Evolutionary conservation across 2,888 invertebrate species (phyloP), one percentile per base, ranked within the genome.

Genomic region (Eupsilia transversa): DNA sequence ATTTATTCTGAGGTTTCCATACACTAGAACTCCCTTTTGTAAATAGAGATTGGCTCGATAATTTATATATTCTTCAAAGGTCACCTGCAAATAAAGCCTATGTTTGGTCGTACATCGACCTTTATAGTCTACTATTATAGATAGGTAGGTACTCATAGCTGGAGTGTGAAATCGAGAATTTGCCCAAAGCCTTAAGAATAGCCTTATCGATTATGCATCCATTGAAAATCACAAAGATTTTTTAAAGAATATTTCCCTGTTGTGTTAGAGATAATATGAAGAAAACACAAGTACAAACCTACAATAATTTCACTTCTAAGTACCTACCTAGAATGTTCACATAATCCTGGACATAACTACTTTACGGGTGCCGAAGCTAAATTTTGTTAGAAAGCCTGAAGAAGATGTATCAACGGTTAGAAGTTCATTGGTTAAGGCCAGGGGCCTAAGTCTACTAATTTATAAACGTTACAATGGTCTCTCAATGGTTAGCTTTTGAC

Each of bases 1-100:
- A 65, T 17, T 46, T 65, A 20, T 64, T 43, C 27, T 35, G n/a
- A 33, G 3, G 20, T 23, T 27, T 27, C n/a, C 41, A 12, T 17
- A 2, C 2, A 12, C 38, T 41, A 4, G 4, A 35, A 69, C 6
- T 43, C 14, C 27, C 14, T 54, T 63, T 30, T 17, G n/a, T 43
- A 54, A 76, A 76, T 57, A 69, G 4, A 33, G 30, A 41, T 38
- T 3, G 41, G 10, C 14, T 70, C 7, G 23, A 56, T 61, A 57
- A 63, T 72, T 78, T 57, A 30, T n/a, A 68, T 49, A 56, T 30
- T 54, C 23, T n/a, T 49, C 33, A 61, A 71, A 70, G 78, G 33
- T 20, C 27, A 14, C 30, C 7, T 57, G 14, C 14, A 35, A 49
- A 63, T 72, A 52, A 30, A 72, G 27, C 5, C 49, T 43, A n/a